A percentile compares a stretch with the other conserved stretches of the same genome.
phyloP scores from a whole-genome alignment of 2,797 vertebrate genomes.

The Todus mexicanus region DNA sequence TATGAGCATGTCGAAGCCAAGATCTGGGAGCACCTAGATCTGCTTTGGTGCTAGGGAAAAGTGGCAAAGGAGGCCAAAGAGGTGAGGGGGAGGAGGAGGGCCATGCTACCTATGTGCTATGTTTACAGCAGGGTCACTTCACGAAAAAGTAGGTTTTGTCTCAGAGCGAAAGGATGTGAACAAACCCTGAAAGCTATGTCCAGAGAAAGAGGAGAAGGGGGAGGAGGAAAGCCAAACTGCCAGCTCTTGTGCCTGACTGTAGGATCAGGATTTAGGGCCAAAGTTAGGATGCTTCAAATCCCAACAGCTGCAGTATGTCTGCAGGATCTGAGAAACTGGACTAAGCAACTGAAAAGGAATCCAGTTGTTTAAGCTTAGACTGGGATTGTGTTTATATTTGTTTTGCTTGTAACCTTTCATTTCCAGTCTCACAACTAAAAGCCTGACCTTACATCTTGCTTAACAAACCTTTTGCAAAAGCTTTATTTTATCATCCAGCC shows the following conservation, averaged over 20 bases:
- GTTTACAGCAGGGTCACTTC: no score
- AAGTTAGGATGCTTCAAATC: not conserved
- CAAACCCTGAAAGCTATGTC: rapidly evolving
- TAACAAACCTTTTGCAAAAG: constrained; percentile 16
- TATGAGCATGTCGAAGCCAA: not conserved
- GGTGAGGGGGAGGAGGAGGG: not conserved
- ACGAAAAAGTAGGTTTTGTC: not conserved
- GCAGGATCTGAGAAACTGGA: constrained; percentile 4
- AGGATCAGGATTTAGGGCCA: not conserved
- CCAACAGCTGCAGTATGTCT: constrained; percentile 37
- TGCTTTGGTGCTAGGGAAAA: not conserved
- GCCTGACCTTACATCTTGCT: constrained; percentile 24
- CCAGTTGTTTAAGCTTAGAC: constrained; percentile 57
- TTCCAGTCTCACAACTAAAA: constrained; percentile 25
- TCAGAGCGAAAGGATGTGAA: not conserved
- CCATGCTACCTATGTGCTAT: rapidly evolving
- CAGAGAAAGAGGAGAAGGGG: not conserved
- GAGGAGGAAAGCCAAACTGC: not conserved
- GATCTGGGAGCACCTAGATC: not conserved
- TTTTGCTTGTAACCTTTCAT: constrained; percentile 32
- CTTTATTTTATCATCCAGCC: constrained; percentile 4
- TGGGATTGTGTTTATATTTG: constrained; percentile 44
- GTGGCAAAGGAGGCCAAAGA: not conserved
- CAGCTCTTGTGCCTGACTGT: not conserved
- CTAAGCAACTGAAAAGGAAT: constrained; percentile 49